Evolutionary conservation across 2,888 invertebrate species (phyloP).

Genomic region (Bembecia ichneumoniformis): DNA sequence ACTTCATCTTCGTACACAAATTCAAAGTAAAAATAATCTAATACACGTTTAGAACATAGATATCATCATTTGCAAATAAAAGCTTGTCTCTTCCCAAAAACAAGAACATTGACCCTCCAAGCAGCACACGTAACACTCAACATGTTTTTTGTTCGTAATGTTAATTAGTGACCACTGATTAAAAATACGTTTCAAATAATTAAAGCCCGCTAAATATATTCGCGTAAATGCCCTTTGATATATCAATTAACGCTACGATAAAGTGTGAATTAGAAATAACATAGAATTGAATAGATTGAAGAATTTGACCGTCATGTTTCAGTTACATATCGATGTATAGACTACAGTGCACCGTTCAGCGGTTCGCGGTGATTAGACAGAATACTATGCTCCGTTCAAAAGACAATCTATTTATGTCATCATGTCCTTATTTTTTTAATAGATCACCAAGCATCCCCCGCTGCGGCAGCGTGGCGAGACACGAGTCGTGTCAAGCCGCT

Average conservation of each 20-base stretch:
- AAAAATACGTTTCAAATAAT: slow-evolving; percentile 22
- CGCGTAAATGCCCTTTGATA: slow-evolving; percentile 17
- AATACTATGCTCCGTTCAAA: slow-evolving; percentile 41
- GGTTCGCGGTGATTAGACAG: slow-evolving; percentile 36
- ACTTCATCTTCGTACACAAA: neutral
- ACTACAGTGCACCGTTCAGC: slow-evolving; percentile 34
- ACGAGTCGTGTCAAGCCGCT: slow-evolving; percentile 55
- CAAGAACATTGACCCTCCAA: slow-evolving; percentile 56
- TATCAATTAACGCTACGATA: slow-evolving; percentile 18
- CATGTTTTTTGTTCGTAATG: slow-evolving; percentile 65
- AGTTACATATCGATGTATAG: slow-evolving; percentile 58
- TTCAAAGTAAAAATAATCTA: neutral
- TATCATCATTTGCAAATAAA: neutral
- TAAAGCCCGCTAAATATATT: slow-evolving; percentile 20
- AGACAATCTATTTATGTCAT: slow-evolving; percentile 69
- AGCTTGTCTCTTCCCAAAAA: slow-evolving; percentile 24
- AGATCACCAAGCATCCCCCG: slow-evolving; percentile 70
- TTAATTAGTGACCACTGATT: slow-evolving; percentile 43
- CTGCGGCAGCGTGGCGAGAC: slow-evolving; percentile 53
- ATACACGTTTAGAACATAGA: neutral
- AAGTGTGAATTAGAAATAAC: slow-evolving; percentile 44
- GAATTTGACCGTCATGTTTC: slow-evolving; percentile 71
- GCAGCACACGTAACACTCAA: slow-evolving; percentile 61
- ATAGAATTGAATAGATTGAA: slow-evolving; percentile 56
- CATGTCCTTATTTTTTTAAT: slow-evolving; percentile 71